Base-by-base conservation (phyloP, 2,797 vertebrate species). In the Microtus californicus region DNA sequence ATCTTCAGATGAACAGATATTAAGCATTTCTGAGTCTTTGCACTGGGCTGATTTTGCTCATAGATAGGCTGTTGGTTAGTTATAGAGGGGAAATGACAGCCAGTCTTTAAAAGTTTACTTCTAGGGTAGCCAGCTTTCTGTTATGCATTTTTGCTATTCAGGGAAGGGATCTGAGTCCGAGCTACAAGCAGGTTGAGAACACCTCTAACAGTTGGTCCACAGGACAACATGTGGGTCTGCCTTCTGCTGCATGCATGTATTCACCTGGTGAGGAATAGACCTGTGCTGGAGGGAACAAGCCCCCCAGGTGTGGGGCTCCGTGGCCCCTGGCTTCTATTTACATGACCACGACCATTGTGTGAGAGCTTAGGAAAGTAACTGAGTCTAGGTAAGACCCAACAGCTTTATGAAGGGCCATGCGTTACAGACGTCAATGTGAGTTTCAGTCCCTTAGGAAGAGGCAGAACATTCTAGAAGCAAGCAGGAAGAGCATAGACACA, bases 231-330 rank as follows among this genome's bases (percentile, higher is more conserved):
- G 12, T 0, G 13, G 0, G 6, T 23, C 69, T 48, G 6, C 61
- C 31, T 51, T 71, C 77, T 5, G 3, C 14, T 11, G 9, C 0
- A 3, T 59, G 10, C 0, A 8, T 13, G 29, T 7, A 14, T 8
- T 21, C 15, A 17, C 48, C 10, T 2, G 31, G 83, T 3, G 21
- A 67, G 87, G 43, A 56, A 12, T 5, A 19, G 56, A 27, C 21
- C 65, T 29, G 15, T 4, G 48, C 54, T 6, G 19, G 13, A 67
- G 17, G 14, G 13, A 14, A 40, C 5, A 37, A 79, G 27, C 29
- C 29, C 25, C 77, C 23, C 5, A 37, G 51, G 23, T 76, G n/a
- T 3, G 0, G 31, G 37, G 14, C 3, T 43, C 15, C n/a, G 1
- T 0, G 15, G 23, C 34, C 37, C 54, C 45, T 56, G 3, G 56